Evolutionary conservation across 2,888 invertebrate species (phyloP).

Genomic region (Oscheius sp.): DNA sequence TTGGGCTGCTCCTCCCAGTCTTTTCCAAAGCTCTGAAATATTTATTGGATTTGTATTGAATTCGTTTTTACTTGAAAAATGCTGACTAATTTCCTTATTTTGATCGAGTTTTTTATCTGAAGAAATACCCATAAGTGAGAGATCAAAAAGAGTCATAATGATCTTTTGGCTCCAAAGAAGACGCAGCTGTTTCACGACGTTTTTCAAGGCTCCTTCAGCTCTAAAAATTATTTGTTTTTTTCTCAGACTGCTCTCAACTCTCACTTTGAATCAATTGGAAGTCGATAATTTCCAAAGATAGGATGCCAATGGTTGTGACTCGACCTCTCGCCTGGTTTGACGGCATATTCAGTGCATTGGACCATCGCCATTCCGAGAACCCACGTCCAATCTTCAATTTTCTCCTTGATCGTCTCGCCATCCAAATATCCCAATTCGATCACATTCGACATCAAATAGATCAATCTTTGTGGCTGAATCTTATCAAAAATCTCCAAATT

Average conservation of each 20-base stretch:
- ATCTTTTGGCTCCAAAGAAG: conserved; percentile 77
- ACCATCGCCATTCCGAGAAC: conserved; percentile 41
- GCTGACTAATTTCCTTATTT: conserved; percentile 40
- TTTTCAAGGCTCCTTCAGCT: conserved; percentile 80
- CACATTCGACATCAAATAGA: conserved; percentile 64
- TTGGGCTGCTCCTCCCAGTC: conserved; percentile 38
- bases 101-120: not conserved
- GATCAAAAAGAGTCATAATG: conserved; percentile 25
- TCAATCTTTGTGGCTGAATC: conserved; percentile 36
- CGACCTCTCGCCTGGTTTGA: conserved; percentile 32
- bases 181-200: conserved; percentile 78
- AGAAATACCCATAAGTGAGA: conserved; percentile 4
- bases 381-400: conserved; percentile 53
- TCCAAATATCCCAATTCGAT: conserved; percentile 62
- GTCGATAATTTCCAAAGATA: conserved; percentile 78
- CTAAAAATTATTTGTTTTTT: too few species aligned
- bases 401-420: conserved; percentile 36
- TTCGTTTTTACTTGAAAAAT: conserved; percentile 40
- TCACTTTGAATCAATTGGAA: conserved; percentile 73
- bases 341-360: conserved; percentile 47
- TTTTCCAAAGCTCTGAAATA: conserved; percentile 38
- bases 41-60: not conserved
- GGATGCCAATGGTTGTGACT: conserved; percentile 86
- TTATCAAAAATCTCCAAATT: conserved; percentile 41
- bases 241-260: too few species aligned